A percentile compares a stretch with the other conserved stretches of the same genome.
phyloP scores from a whole-genome alignment of 1,140 invertebrate genomes.

The Drosophila parvula region DNA sequence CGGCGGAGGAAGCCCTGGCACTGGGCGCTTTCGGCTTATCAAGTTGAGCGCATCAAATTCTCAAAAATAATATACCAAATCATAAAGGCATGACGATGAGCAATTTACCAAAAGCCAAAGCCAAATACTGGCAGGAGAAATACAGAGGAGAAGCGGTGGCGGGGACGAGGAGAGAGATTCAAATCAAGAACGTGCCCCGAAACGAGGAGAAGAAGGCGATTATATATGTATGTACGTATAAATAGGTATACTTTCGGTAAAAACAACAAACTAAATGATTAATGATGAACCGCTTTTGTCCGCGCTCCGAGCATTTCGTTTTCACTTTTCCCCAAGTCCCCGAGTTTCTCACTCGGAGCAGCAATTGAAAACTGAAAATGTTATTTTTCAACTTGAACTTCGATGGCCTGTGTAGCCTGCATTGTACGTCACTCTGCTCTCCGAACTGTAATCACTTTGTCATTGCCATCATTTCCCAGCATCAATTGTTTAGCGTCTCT shows the following conservation, averaged over 20 bases:
- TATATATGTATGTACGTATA: constrained; percentile 48
- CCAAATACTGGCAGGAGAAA: constrained; percentile 55
- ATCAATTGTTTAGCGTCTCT: constrained; percentile 69
- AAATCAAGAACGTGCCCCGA: constrained; percentile 76
- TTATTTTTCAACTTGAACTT: constrained; percentile 72
- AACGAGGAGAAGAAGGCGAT: constrained; percentile 43
- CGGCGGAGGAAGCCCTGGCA: neutral
- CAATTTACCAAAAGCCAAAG: constrained; percentile 76
- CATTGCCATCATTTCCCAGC: constrained; percentile 81
- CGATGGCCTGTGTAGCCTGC: constrained; percentile 57
- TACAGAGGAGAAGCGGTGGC: neutral
- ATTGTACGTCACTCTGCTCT: constrained; percentile 48
- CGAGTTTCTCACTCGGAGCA: neutral
- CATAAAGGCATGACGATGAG: constrained; percentile 80
- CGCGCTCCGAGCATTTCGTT: constrained; percentile 59
- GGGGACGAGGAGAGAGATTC: constrained; percentile 55
- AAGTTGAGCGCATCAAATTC: constrained; percentile 79
- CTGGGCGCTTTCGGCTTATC: constrained; percentile 66
- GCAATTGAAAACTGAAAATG: constrained; percentile 66
- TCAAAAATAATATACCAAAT: constrained; percentile 77
- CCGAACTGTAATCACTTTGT: constrained; percentile 75
- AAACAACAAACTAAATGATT: constrained; percentile 79
- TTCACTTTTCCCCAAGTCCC: constrained; percentile 61
- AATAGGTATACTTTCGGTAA: constrained; percentile 63
- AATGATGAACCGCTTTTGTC: constrained; percentile 71